Conservation (phyloP, 2,797 vertebrate genomes). For the Melanotaenia boesemani region DNA sequence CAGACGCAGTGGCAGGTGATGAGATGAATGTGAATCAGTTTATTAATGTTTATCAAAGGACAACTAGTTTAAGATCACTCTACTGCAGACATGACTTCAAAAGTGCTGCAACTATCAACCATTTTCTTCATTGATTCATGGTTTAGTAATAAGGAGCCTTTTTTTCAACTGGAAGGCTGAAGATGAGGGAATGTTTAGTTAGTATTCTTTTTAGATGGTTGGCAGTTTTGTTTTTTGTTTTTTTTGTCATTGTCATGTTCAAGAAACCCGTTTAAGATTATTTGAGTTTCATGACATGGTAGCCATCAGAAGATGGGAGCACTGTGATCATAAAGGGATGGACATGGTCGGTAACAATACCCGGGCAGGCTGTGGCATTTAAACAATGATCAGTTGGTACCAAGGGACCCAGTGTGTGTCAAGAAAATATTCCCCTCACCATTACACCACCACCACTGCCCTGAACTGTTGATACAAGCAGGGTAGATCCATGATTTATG, state of each 20-base stretch:
- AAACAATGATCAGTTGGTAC: neutral
- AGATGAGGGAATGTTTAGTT: neutral
- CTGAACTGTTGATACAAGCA: too few species aligned
- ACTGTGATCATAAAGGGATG: neutral
- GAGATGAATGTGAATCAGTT: slow-evolving; percentile 58
- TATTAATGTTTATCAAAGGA: slow-evolving; percentile 38
- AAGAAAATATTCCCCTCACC: neutral
- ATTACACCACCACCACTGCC: too few species aligned
- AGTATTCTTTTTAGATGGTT: neutral
- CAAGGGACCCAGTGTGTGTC: neutral
- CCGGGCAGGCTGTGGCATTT: neutral
- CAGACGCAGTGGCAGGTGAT: slow-evolving; percentile 37
- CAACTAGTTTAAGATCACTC: slow-evolving; percentile 19
- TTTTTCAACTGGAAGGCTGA: neutral
- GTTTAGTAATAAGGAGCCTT: neutral
- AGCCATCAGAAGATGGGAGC: neutral
- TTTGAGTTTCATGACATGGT: neutral
- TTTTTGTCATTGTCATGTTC: neutral
- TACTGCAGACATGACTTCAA: slow-evolving; percentile 4
- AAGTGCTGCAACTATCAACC: neutral
- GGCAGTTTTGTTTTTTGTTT: neutral
- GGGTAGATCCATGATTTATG: too few species aligned
- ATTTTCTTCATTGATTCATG: neutral
- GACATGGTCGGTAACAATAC: neutral
- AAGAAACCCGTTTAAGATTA: neutral